phyloP scores from a whole-genome alignment of 2,888 invertebrate species.

The Galeopsomyia nigrocyanea region DNA sequence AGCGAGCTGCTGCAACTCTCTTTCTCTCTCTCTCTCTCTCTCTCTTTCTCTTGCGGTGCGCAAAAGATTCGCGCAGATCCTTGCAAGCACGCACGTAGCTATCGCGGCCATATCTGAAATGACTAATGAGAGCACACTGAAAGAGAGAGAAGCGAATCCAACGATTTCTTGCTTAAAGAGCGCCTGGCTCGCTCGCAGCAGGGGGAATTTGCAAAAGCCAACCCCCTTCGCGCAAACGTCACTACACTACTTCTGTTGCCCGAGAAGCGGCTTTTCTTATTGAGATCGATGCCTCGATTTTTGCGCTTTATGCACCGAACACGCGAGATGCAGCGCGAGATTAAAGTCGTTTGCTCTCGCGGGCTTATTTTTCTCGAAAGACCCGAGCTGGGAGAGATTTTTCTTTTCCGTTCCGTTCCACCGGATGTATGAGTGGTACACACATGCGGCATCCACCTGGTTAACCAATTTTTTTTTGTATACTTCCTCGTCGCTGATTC shows the following conservation, averaged over 20 bases:
- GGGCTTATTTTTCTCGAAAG: conserved; percentile 4
- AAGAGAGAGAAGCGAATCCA: conserved; percentile 36
- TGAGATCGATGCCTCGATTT: conserved; percentile 37
- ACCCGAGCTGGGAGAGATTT: background rate
- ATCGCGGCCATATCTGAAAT: conserved; percentile 48
- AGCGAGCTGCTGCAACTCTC: conserved; percentile 24
- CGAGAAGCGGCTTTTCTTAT: conserved; percentile 38
- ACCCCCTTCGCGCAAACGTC: background rate
- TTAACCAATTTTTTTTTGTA: too few species aligned
- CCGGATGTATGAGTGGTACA: conserved; percentile 17
- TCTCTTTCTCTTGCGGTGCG: background rate
- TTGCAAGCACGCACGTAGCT: conserved; percentile 38
- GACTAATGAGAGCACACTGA: conserved; percentile 49
- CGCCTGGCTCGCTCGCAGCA: conserved; percentile 19
- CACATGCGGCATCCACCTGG: too few species aligned
- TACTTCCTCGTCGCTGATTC: too few species aligned
- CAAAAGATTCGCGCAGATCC: too few species aligned
- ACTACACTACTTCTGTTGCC: conserved; percentile 27
- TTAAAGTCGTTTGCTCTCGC: background rate
- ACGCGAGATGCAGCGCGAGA: conserved; percentile 5
- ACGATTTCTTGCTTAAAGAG: conserved; percentile 42
- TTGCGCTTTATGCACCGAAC: background rate
- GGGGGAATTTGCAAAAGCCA: conserved; percentile 39
- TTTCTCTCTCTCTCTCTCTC: conserved; percentile 1
- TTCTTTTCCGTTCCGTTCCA: background rate